phyloP scores from a whole-genome alignment of 2,888 invertebrate species.

The Maniola hyperantus region DNA sequence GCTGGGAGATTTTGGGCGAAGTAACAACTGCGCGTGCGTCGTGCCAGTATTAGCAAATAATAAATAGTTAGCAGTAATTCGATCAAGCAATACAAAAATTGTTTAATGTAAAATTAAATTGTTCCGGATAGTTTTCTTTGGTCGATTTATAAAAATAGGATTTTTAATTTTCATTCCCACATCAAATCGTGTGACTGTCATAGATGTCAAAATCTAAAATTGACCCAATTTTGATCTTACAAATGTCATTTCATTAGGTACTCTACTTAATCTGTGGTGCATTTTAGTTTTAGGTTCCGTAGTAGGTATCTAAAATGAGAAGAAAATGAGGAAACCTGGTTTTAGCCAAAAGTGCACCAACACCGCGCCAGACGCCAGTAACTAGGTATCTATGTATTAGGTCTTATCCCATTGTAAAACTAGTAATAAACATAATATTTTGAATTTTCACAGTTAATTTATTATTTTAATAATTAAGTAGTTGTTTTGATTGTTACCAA shows the following conservation, averaged over 20 bases:
- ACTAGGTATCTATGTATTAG: too few relatives aligned
- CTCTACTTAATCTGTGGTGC: background rate
- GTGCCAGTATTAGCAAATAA: conserved; percentile 72
- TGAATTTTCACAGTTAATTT: too few relatives aligned
- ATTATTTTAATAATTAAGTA: too few relatives aligned
- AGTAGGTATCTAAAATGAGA: too few relatives aligned
- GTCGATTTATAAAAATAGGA: conserved; percentile 53
- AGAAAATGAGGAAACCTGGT: too few relatives aligned
- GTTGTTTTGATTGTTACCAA: too few relatives aligned
- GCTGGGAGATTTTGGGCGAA: conserved; percentile 84
- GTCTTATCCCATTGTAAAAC: too few relatives aligned
- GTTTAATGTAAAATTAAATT: conserved; percentile 48
- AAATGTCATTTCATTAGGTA: background rate
- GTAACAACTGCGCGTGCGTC: conserved; percentile 82
- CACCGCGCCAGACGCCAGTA: too few relatives aligned
- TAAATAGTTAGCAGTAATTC: conserved; percentile 59
- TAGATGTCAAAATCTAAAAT: background rate
- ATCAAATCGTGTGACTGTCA: conserved; percentile 62
- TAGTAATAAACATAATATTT: too few relatives aligned
- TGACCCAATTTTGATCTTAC: background rate
- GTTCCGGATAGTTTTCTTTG: conserved; percentile 34
- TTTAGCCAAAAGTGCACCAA: too few relatives aligned
- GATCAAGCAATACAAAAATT: conserved; percentile 51
- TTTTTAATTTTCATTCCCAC: conserved; percentile 69
- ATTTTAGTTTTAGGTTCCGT: too few relatives aligned